Percentiles rank a stretch among this genome's conserved stretches.
These are phyloP conservation scores for Nymphalis urticae DNA, from an alignment of 2,888 invertebrate genomes.

Conservation along the genomic window DNA sequence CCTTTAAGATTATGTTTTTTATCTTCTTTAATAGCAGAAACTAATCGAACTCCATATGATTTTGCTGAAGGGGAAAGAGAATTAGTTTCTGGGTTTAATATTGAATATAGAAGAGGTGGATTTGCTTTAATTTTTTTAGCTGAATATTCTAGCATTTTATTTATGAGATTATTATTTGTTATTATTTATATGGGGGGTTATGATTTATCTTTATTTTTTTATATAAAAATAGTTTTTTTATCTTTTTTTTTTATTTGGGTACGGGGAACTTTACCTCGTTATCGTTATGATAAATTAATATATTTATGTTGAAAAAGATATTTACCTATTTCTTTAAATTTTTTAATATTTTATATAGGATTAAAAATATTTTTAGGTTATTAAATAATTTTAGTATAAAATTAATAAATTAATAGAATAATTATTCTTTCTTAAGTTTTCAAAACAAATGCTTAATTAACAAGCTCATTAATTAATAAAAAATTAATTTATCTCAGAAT, in stretches of 20 bases:
- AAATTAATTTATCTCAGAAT: conserved; percentile 82
- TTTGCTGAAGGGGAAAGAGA: conserved; percentile 90
- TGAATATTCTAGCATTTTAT: conserved; percentile 86
- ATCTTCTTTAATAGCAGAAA: conserved; percentile 84
- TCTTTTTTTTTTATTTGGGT: conserved; percentile 85
- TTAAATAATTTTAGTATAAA: conserved; percentile 74
- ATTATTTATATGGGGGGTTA: conserved; percentile 82
- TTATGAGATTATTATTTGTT: conserved; percentile 83
- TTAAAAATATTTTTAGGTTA: conserved; percentile 71
- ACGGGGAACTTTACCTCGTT: conserved; percentile 85
- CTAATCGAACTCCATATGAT: conserved; percentile 89
- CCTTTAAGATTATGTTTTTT: conserved; percentile 82
- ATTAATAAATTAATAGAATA: conserved; percentile 84
- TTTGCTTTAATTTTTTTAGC: conserved; percentile 89
- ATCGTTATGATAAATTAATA: conserved; percentile 87
- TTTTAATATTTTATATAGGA: conserved; percentile 70
- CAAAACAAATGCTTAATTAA: conserved; percentile 84
- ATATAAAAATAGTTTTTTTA: conserved; percentile 80
- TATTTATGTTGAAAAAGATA: conserved; percentile 84
- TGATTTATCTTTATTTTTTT: conserved; percentile 74
- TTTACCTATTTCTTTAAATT: conserved; percentile 84
- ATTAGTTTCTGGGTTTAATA: conserved; percentile 89
- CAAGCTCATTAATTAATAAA: conserved; percentile 83
- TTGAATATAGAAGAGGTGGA: conserved; percentile 86
- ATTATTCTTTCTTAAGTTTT: conserved; percentile 84